Evolutionary conservation across 2,888 invertebrate genomes (phyloP).

Genomic region (Byasa hedistus): DNA sequence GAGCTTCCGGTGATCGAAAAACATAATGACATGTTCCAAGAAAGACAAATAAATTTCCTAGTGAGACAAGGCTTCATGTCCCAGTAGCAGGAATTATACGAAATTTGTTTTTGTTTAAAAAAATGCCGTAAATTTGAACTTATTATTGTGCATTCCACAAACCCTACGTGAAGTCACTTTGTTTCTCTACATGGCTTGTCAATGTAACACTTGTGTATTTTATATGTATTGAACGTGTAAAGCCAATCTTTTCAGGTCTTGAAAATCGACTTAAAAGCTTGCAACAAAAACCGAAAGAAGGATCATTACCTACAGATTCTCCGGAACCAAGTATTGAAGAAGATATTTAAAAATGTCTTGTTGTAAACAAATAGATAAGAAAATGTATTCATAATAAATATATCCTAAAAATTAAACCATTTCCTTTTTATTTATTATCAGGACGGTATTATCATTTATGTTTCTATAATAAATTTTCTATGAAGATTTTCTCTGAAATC

Average conservation of each 20-base stretch:
- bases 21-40: too few species aligned
- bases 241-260: slow-evolving; percentile 45
- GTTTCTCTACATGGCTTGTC: too few species aligned
- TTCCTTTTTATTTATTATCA: neutral
- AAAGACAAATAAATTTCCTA: too few species aligned
- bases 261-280: slow-evolving; percentile 56
- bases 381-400: neutral
- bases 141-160: too few species aligned
- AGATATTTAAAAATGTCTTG: slow-evolving; percentile 47
- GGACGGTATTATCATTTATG: neutral
- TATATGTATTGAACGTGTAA: neutral
- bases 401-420: neutral
- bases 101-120: too few species aligned
- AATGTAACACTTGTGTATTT: neutral
- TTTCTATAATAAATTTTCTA: too few species aligned
- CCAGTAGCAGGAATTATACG: too few species aligned
- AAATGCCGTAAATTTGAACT: too few species aligned
- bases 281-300: slow-evolving; percentile 53
- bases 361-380: neutral
- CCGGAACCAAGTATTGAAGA: slow-evolving; percentile 73
- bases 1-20: too few species aligned
- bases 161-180: too few species aligned
- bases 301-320: slow-evolving; percentile 55
- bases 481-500: too few species aligned
- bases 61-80: too few species aligned